These are phyloP conservation scores for Sebastes itinus DNA, from an alignment of 2,797 vertebrate genomes.

Conservation along the genomic window DNA sequence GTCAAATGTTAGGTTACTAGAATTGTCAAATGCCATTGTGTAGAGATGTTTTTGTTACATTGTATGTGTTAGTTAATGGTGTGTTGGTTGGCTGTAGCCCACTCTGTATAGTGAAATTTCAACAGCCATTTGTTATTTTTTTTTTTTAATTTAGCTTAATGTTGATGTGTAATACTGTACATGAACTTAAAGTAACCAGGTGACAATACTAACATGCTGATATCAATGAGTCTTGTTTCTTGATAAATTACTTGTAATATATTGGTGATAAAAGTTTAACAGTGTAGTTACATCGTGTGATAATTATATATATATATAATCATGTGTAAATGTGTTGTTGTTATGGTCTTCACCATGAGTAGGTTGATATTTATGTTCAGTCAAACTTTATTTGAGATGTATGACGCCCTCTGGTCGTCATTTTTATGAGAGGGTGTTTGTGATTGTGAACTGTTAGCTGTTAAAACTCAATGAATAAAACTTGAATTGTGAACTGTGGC, in stretches of 20 bases:
- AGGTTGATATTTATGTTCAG: neutral
- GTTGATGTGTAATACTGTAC: neutral
- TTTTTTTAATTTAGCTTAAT: neutral
- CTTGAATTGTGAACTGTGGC: neutral
- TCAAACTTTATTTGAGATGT: neutral
- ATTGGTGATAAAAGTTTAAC: neutral
- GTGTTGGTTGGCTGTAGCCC: neutral
- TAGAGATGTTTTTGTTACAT: neutral
- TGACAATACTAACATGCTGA: too few species aligned
- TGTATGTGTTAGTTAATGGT: neutral
- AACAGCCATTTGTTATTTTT: too few species aligned
- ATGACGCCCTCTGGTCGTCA: neutral
- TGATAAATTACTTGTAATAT: neutral
- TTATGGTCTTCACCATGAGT: neutral
- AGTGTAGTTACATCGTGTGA: neutral
- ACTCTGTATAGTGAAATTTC: too few species aligned
- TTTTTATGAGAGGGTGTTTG: neutral
- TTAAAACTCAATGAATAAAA: neutral
- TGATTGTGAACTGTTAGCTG: neutral
- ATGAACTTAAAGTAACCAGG: too few species aligned
- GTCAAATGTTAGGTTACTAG: neutral
- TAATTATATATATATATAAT: neutral
- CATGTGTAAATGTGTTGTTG: neutral
- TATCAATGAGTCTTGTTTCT: neutral
- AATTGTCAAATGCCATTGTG: neutral